These are phyloP conservation scores for Scaptomyza caliginosa DNA, from an alignment of 2,888 invertebrate species.

Conservation along the genomic window DNA sequence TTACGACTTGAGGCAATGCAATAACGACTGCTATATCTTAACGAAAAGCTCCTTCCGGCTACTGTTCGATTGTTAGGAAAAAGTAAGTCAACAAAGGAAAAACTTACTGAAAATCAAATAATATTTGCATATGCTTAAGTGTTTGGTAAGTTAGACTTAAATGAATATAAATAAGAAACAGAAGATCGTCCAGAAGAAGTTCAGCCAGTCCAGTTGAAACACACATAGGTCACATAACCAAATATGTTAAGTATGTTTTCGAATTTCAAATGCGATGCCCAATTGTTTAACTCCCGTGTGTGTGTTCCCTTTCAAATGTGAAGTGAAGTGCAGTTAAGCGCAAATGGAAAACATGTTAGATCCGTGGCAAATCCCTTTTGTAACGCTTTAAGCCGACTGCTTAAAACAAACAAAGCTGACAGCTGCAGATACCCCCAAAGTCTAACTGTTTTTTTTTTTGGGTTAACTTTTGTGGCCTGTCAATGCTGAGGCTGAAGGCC, in stretches of 20 bases:
- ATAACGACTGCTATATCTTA: neutral
- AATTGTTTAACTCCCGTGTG: neutral
- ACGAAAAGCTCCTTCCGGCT: neutral
- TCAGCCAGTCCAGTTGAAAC: too few relatives aligned
- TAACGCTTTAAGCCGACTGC: slow-evolving; percentile 73
- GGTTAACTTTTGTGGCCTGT: slow-evolving; percentile 29
- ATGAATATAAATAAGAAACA: too few relatives aligned
- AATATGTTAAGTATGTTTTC: neutral
- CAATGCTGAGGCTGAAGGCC: slow-evolving; percentile 30
- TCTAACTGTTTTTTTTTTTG: slow-evolving; percentile 5
- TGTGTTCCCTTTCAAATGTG: slow-evolving; percentile 9
- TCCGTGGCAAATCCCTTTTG: slow-evolving; percentile 77
- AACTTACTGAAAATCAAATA: neutral
- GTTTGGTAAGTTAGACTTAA: too few relatives aligned
- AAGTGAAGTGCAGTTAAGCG: slow-evolving; percentile 53
- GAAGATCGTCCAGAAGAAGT: too few relatives aligned
- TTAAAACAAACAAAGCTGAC: slow-evolving; percentile 72
- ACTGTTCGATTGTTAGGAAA: neutral
- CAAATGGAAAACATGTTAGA: slow-evolving; percentile 65
- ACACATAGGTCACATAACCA: neutral
- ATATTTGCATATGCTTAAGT: neutral
- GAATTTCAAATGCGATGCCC: neutral
- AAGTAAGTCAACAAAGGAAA: neutral
- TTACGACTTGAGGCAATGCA: slow-evolving; percentile 1
- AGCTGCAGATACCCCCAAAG: slow-evolving; percentile 49